Conservation (phyloP, 23 tunicate species). For the Phallusia fumigata region DNA sequence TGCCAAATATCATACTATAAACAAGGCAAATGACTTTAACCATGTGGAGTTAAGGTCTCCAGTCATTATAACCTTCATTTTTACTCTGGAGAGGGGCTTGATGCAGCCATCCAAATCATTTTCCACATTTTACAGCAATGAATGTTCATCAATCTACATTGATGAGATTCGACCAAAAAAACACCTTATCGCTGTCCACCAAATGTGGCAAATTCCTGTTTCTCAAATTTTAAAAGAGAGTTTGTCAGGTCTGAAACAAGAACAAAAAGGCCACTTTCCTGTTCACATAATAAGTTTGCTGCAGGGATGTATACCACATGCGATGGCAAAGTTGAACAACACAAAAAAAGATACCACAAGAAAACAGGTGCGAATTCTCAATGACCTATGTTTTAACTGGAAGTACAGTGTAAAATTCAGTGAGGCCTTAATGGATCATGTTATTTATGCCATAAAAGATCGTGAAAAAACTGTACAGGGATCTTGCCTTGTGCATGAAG, state of each 20-base stretch:
- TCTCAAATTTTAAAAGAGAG: background rate
- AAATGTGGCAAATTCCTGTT: slow-evolving; percentile 5
- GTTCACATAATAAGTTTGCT: slow-evolving; percentile 18
- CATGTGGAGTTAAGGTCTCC: background rate
- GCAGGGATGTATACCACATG: slow-evolving; percentile 41
- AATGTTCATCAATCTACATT: slow-evolving; percentile 32
- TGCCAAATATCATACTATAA: slow-evolving; percentile 55
- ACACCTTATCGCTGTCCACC: slow-evolving; percentile 16
- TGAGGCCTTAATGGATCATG: background rate
- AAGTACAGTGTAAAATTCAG: background rate
- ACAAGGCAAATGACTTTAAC: slow-evolving; percentile 36
- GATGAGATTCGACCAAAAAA: slow-evolving; percentile 47
- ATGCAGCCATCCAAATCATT: slow-evolving; percentile 12
- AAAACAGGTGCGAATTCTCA: background rate
- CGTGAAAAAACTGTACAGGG: background rate
- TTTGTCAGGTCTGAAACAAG: background rate
- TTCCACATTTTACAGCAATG: slow-evolving; percentile 27
- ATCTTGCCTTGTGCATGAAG: slow-evolving; percentile 53
- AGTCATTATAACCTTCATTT: slow-evolving; percentile 29
- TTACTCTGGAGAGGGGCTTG: slow-evolving; percentile 30
- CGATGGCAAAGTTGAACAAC: slow-evolving; percentile 37
- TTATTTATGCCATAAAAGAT: background rate
- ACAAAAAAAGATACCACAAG: background rate
- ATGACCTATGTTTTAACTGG: background rate
- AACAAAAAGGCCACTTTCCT: background rate